Conservation (phyloP, 2,888 invertebrate genomes). For the Amblyteles armatorius region DNA sequence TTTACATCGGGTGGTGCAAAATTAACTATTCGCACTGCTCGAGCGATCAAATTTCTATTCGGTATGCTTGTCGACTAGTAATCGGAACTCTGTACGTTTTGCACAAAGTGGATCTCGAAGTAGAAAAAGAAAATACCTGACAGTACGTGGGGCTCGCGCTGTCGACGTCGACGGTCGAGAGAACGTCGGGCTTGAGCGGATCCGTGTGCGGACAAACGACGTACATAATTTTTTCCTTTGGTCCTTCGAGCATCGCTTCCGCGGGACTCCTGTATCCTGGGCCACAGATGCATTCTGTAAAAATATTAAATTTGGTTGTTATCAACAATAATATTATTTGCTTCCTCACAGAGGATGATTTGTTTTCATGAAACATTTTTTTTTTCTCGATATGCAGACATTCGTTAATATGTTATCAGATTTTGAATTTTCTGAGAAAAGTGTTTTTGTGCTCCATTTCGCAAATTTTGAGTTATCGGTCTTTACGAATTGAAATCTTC, state of each 20-base stretch:
- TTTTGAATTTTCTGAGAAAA: no score
- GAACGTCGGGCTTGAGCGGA: slow-evolving; percentile 91
- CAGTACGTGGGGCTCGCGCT: slow-evolving; percentile 93
- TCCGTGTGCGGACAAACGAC: slow-evolving; percentile 95
- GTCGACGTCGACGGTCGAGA: slow-evolving; percentile 96
- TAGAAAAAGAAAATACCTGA: slow-evolving; percentile 87
- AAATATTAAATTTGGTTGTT: slow-evolving; percentile 1
- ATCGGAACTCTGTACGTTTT: not conserved
- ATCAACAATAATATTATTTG: not conserved
- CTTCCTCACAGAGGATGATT: no score
- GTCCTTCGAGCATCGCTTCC: slow-evolving; percentile 93
- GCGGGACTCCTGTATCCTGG: slow-evolving; percentile 93
- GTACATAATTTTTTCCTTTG: slow-evolving; percentile 94
- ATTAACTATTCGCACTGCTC: not conserved
- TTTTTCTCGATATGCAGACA: no score
- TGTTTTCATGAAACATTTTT: no score
- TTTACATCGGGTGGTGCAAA: not conserved
- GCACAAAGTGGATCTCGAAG: no score
- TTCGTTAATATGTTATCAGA: no score
- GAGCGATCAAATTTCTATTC: no score
- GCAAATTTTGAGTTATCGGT: no score
- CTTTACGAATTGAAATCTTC: no score
- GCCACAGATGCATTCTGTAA: slow-evolving; percentile 83
- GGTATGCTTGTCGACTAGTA: not conserved
- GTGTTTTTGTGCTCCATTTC: no score